Percentiles rank a stretch among this genome's conserved stretches.
Evolutionary conservation across 2,888 invertebrate genomes (phyloP).

Genomic region (Andrena bucephala): DNA sequence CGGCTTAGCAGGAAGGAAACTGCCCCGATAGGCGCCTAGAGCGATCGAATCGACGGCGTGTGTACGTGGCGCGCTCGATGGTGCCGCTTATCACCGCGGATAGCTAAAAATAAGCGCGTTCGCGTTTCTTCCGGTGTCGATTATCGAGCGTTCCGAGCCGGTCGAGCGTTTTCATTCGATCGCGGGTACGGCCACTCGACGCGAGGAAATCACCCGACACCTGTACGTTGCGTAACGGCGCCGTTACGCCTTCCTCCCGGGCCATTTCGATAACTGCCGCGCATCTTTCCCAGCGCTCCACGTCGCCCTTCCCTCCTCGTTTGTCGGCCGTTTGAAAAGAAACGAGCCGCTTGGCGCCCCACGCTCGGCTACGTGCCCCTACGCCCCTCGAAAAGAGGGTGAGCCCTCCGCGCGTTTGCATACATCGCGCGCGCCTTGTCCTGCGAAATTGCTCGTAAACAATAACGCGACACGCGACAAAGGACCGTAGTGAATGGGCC

Average conservation of each 20-base stretch:
- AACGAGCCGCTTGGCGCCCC: constrained; percentile 18
- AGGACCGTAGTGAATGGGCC: constrained; percentile 39
- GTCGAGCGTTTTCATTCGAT: constrained; percentile 20
- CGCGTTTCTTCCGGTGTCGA: constrained; percentile 45
- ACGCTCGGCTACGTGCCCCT: constrained; percentile 17
- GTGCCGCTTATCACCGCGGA: constrained; percentile 31
- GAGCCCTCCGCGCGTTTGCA: constrained; percentile 29
- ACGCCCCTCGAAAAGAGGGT: constrained; percentile 6
- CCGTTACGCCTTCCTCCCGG: too few species aligned
- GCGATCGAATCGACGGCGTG: constrained; percentile 31
- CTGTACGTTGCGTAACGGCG: too few species aligned
- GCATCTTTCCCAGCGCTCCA: constrained; percentile 3
- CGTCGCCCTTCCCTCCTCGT: constrained; percentile 4
- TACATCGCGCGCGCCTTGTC: constrained; percentile 52
- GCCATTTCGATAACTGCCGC: neutral
- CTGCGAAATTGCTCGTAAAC: constrained; percentile 64
- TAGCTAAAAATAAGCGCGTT: constrained; percentile 48
- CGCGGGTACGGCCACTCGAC: neutral
- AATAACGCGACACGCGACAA: constrained; percentile 61
- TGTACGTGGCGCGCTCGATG: neutral
- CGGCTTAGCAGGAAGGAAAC: neutral
- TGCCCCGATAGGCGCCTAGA: neutral
- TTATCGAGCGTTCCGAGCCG: constrained; percentile 21
- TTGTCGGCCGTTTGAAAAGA: constrained; percentile 2
- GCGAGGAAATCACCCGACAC: neutral